Evolutionary conservation across 2,888 invertebrate species (phyloP).

Genomic region (Chloroclystis v-ata): DNA sequence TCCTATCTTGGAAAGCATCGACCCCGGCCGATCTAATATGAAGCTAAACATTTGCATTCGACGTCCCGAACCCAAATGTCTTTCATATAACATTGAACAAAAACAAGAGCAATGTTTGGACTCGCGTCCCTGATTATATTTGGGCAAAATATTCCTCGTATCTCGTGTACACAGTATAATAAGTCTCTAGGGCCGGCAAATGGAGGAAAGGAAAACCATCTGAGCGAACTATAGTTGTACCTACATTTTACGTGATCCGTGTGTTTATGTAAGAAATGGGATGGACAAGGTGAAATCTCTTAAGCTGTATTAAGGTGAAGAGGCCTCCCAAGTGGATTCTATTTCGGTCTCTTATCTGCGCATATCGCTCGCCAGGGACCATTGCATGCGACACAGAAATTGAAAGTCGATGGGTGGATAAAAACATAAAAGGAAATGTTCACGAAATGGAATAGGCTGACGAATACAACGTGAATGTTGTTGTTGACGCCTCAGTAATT

Average conservation of each 20-base stretch:
- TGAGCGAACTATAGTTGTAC: slow-evolving; percentile 37
- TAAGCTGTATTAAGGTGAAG: slow-evolving; percentile 68
- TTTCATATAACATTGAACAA: slow-evolving; percentile 61
- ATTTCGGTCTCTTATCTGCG: slow-evolving; percentile 53
- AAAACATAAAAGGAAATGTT: slow-evolving; percentile 48
- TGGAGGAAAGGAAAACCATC: slow-evolving; percentile 72
- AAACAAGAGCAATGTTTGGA: slow-evolving; percentile 70
- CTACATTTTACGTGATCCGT: slow-evolving; percentile 67
- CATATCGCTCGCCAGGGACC: slow-evolving; percentile 51
- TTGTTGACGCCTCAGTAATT: slow-evolving; percentile 18
- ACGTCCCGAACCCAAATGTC: slow-evolving; percentile 37
- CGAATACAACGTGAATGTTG: slow-evolving; percentile 18
- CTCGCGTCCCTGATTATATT: slow-evolving; percentile 74
- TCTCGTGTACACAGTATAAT: slow-evolving; percentile 73
- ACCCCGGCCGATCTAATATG: slow-evolving; percentile 58
- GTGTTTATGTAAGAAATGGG: slow-evolving; percentile 54
- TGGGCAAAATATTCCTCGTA: slow-evolving; percentile 70
- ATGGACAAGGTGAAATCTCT: slow-evolving; percentile 71
- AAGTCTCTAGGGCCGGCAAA: slow-evolving; percentile 72
- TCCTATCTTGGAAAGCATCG: slow-evolving; percentile 38
- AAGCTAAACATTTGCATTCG: slow-evolving; percentile 67
- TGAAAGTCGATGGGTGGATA: slow-evolving; percentile 54
- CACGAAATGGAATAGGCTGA: slow-evolving; percentile 33
- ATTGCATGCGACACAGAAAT: slow-evolving; percentile 51
- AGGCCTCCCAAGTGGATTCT: slow-evolving; percentile 59